phyloP scores from a whole-genome alignment of 1,140 invertebrate species.

The Gonatopus flavifemur region DNA sequence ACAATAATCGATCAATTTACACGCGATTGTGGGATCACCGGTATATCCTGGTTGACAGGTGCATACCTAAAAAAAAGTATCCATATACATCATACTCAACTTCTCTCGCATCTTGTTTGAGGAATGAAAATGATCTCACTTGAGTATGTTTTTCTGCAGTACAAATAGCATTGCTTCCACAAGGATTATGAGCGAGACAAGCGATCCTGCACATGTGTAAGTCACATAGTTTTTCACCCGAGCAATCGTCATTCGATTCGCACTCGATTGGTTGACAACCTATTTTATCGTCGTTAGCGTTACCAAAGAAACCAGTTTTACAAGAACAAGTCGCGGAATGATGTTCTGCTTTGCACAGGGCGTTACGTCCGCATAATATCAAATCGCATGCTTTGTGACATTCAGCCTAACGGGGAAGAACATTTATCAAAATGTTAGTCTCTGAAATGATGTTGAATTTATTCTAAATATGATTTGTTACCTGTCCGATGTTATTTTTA shows the following conservation, averaged over 20 bases:
- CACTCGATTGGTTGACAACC: conserved; percentile 81
- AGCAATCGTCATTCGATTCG: conserved; percentile 69
- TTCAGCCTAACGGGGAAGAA: conserved; percentile 60
- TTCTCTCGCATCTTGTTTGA: background rate
- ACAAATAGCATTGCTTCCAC: conserved; percentile 81
- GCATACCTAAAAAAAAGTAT: conserved; percentile 58
- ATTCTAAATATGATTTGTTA: conserved; percentile 12
- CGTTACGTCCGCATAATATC: conserved; percentile 78
- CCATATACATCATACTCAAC: background rate
- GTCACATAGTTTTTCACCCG: conserved; percentile 79
- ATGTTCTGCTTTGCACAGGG: conserved; percentile 70
- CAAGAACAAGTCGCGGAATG: conserved; percentile 77
- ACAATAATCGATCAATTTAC: conserved; percentile 78
- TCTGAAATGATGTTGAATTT: conserved; percentile 4
- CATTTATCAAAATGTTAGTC: background rate
- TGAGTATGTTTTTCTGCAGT: conserved; percentile 75
- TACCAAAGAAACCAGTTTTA: conserved; percentile 75
- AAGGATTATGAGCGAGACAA: conserved; percentile 77
- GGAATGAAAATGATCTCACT: conserved; percentile 33
- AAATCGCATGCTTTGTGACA: conserved; percentile 73
- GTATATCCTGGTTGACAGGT: conserved; percentile 85
- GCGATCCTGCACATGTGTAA: conserved; percentile 80
- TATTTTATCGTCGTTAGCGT: conserved; percentile 70
- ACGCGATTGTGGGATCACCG: conserved; percentile 72
- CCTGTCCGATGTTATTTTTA: conserved; percentile 67